Percentiles rank a stretch among this genome's conserved stretches.
Conservation (phyloP, 2,888 invertebrate genomes). For the Drosophila tanythrix region DNA sequence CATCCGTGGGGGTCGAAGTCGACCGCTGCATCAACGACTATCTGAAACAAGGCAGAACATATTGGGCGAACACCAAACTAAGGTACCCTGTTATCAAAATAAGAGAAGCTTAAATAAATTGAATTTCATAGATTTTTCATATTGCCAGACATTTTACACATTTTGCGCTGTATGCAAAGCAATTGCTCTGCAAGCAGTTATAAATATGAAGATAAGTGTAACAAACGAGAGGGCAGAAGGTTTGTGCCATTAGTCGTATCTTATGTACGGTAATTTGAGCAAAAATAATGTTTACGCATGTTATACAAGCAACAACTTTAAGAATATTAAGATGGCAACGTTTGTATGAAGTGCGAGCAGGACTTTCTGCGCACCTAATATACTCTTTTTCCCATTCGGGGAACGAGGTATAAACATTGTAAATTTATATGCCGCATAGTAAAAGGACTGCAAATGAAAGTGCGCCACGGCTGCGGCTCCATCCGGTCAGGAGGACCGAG, state of each 20-base stretch:
- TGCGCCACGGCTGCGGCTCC: conserved; percentile 13
- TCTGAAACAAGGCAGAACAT: conserved; percentile 11
- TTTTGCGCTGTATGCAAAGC: background rate
- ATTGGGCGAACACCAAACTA: background rate
- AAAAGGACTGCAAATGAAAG: conserved; percentile 32
- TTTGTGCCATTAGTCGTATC: background rate
- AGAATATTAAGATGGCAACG: background rate
- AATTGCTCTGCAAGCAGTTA: background rate
- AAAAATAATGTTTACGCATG: background rate
- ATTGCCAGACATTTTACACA: background rate
- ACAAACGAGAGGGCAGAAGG: background rate
- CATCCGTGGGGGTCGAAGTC: conserved; percentile 12
- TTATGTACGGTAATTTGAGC: background rate
- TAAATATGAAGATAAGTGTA: background rate
- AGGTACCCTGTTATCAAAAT: background rate
- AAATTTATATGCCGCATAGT: conserved; percentile 51
- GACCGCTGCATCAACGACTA: conserved; percentile 20
- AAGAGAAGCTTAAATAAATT: background rate
- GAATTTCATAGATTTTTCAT: background rate
- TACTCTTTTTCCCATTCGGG: conserved; percentile 6
- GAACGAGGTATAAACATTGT: conserved; percentile 39
- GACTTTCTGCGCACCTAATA: background rate
- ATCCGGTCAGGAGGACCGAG: background rate
- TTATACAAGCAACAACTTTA: background rate
- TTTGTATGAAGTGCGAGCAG: background rate